Evolutionary conservation across 2,888 invertebrate species (phyloP), one percentile per base, ranked within the genome.

Genomic region (Tromatobia lineatoria): DNA sequence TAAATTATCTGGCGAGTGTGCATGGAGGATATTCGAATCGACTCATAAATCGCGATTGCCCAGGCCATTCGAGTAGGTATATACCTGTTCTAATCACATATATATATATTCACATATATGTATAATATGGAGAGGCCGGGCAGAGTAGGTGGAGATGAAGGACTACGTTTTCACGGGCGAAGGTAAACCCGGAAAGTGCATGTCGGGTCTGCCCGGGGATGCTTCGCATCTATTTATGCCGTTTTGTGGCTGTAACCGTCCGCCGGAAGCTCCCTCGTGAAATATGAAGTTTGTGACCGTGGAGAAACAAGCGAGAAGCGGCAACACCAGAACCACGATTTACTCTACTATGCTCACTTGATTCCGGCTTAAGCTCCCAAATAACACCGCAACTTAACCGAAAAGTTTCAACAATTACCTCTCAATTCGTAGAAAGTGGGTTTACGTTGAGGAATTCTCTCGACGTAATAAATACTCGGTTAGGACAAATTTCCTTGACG

Each of bases 21-120:
- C 61, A 86, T 80, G 84, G 57, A 86, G 87, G 85, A 88, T 87
- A 84, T 86, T 87, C 86, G 86, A 85, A 85, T 85, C 83, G 76
- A 59, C 80, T 85, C 88, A 89, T 91, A 91, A 91, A 91, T 91
- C 87, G 87, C 81, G 86, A 89, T 89, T 87, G 88, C 81, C 87
- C 76, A 23, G n/a, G 69, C 86, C 85, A 88, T 88, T 87, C 82
- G 79, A 85, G 82, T 83, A 64, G 54, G 70, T 70, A 52, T 70
- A 52, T 69, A 29, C 29, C 6, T 6, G 4, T 47, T 13, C 6
- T 3, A 11, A 42, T 42, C 6, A 3, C 13, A 8, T 20, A 57
- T 71, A 57, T 54, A 59, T 42, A 13, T 45, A 13, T 29, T 15
- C 6, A 25, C n/a, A 64, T 66, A 76, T n/a, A 38, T 34, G 38